These are phyloP conservation scores for Tinamus major DNA, from an alignment of 2,797 vertebrate species.

Conservation along the genomic window DNA sequence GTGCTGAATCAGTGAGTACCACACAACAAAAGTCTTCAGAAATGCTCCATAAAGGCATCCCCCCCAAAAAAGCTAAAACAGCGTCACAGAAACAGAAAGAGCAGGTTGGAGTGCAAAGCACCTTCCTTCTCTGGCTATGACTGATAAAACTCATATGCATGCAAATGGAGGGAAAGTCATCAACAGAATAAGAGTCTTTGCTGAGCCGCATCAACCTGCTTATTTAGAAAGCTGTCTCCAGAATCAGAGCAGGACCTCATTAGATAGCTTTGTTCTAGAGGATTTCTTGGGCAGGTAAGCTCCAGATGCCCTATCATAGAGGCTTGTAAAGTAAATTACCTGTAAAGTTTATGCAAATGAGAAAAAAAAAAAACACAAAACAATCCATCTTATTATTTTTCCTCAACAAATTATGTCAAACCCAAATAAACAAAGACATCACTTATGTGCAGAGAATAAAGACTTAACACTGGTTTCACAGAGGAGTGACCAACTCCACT, in stretches of 20 bases:
- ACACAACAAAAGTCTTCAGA: background rate
- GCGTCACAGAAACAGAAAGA: background rate
- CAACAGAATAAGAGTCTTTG: background rate
- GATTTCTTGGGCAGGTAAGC: background rate
- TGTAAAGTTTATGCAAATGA: slow-evolving; percentile 63
- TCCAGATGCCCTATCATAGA: background rate
- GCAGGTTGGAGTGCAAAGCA: background rate
- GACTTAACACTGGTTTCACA: slow-evolving; percentile 53
- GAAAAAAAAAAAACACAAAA: slow-evolving; percentile 53
- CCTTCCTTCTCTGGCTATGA: background rate
- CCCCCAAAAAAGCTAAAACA: background rate
- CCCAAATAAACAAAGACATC: slow-evolving; percentile 64
- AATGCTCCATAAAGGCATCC: background rate
- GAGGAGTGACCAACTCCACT: slow-evolving; percentile 65
- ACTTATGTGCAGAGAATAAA: slow-evolving; percentile 35
- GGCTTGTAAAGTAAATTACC: background rate
- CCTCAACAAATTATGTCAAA: slow-evolving; percentile 56
- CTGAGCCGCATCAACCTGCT: slow-evolving; percentile 27
- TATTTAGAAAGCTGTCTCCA: background rate
- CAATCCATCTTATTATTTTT: slow-evolving; percentile 71
- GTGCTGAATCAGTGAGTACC: background rate
- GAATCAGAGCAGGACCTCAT: background rate
- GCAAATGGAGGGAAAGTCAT: background rate
- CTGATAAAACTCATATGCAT: slow-evolving; percentile 45
- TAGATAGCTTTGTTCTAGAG: background rate